Conservation (phyloP, 2,888 invertebrate species). For the Limnephilus auricula region DNA sequence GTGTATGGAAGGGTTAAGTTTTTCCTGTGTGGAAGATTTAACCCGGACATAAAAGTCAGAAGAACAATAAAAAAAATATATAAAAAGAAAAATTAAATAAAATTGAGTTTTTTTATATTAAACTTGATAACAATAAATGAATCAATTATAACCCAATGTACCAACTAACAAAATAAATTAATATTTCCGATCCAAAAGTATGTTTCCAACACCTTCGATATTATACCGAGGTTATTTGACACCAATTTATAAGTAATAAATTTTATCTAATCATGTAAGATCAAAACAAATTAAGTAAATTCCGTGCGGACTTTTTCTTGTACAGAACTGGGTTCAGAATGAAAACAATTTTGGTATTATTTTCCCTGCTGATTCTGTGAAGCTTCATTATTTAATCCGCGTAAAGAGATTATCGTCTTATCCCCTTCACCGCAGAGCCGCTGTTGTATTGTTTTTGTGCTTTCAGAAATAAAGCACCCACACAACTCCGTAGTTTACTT, state of each 20-base stretch:
- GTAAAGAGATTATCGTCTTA: conserved; percentile 66
- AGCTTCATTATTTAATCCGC: conserved; percentile 65
- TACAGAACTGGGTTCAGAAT: conserved; percentile 5
- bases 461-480: conserved; percentile 25
- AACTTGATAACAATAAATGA: no score
- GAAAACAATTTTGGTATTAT: conserved; percentile 59
- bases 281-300: neutral
- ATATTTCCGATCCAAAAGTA: no score
- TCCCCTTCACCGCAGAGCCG: conserved; percentile 54
- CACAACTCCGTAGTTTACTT: conserved; percentile 5
- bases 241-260: neutral
- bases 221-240: neutral
- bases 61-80: no score
- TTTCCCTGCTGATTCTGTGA: conserved; percentile 56
- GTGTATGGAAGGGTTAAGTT: no score
- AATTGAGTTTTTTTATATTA: no score
- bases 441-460: conserved; percentile 13
- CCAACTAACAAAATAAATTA: no score
- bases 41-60: no score
- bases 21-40: no score
- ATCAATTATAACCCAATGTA: no score
- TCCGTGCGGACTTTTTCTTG: conserved; percentile 24
- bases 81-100: no score
- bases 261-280: neutral
- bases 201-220: neutral